Evolutionary conservation across 2,113 vertebrate genomes (phyloP).

Genomic region (Ceratotherium simum): DNA sequence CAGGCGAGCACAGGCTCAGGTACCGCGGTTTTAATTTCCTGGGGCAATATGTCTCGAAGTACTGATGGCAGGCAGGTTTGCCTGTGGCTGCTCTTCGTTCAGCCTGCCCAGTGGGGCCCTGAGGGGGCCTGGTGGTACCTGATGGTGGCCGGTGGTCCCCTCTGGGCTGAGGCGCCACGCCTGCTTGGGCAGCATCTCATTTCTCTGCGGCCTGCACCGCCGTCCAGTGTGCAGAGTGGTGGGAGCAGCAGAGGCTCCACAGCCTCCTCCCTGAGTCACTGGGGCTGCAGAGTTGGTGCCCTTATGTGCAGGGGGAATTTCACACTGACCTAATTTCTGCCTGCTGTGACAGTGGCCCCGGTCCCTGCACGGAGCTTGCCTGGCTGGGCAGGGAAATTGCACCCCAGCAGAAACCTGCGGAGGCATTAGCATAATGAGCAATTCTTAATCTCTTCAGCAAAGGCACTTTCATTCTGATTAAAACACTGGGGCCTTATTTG

Average conservation of each 20-base stretch:
- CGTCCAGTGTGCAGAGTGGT: fast-evolving
- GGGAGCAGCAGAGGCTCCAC: not conserved
- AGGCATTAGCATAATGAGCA: not conserved
- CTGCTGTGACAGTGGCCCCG: fast-evolving
- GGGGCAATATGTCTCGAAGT: not conserved
- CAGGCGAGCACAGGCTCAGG: slow-evolving; percentile 2
- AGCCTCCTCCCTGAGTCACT: not conserved
- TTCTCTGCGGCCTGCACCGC: too few relatives aligned
- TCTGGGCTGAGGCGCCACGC: fast-evolving
- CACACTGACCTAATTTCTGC: not conserved
- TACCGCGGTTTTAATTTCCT: slow-evolving; percentile 43
- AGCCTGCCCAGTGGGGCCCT: not conserved
- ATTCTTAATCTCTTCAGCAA: not conserved
- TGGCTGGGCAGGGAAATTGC: not conserved
- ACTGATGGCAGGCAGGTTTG: fast-evolving
- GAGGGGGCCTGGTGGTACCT: not conserved
- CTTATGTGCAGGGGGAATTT: not conserved
- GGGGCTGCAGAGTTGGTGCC: not conserved
- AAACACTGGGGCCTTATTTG: not conserved
- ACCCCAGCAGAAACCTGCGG: not conserved
- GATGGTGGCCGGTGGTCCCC: not conserved
- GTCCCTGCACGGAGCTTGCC: not conserved
- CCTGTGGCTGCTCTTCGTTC: fast-evolving
- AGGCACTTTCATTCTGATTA: not conserved
- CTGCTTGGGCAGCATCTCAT: not conserved